A percentile compares a stretch with the other conserved stretches of the same genome.
Conservation (phyloP, 2,888 invertebrate species). For the Pterobdella sp. region DNA sequence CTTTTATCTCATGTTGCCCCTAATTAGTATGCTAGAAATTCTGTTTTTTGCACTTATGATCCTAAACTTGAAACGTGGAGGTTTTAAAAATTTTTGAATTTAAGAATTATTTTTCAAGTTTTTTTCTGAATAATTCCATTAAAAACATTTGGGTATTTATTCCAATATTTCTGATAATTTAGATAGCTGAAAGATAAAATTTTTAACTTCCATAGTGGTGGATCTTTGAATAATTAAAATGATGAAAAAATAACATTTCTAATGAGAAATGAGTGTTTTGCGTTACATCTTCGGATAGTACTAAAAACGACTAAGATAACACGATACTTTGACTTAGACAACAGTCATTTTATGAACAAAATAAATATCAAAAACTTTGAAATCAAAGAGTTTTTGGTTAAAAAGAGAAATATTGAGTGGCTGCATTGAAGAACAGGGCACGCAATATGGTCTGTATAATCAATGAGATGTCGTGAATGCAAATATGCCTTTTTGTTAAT, state of each 20-base stretch:
- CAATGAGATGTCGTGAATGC: constrained; percentile 1
- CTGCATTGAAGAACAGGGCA: not conserved
- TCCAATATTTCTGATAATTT: too few species aligned
- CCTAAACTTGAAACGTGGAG: not conserved
- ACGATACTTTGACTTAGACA: too few species aligned
- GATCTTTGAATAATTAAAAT: too few species aligned
- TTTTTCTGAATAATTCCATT: not conserved
- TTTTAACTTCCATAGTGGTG: too few species aligned
- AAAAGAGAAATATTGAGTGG: not conserved
- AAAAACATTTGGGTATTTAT: not conserved
- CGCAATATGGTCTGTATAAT: not conserved
- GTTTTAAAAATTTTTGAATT: not conserved
- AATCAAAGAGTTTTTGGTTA: not conserved
- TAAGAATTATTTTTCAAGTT: not conserved
- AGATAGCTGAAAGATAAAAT: too few species aligned
- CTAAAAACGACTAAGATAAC: too few species aligned
- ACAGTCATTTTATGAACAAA: too few species aligned
- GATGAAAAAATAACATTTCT: too few species aligned
- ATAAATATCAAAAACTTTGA: too few species aligned
- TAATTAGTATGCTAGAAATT: not conserved
- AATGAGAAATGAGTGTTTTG: too few species aligned
- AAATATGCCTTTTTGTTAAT: not conserved
- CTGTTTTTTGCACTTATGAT: constrained; percentile 6
- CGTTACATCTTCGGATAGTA: too few species aligned
- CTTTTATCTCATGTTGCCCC: not conserved